Percentiles rank a stretch among this genome's conserved stretches.
phyloP scores from a whole-genome alignment of 2,888 invertebrate species.

The Andrena bicolor region DNA sequence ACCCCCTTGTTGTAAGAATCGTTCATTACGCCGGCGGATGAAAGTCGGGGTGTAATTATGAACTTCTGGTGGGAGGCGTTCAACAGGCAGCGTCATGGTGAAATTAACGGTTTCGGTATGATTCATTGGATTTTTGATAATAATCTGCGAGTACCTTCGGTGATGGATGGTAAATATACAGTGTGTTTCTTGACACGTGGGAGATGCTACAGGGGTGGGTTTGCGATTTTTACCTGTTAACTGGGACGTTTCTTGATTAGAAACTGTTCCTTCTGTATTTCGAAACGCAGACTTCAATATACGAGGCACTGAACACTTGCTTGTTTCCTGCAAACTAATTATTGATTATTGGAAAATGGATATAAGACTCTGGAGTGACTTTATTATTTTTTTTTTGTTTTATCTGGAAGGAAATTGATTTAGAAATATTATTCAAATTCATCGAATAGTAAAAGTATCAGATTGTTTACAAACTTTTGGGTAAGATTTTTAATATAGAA shows the following conservation, averaged over 20 bases:
- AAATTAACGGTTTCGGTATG: conserved; percentile 37
- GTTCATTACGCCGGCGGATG: conserved; percentile 50
- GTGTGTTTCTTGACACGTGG: background rate
- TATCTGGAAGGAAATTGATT: no score
- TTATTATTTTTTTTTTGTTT: no score
- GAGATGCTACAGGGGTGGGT: background rate
- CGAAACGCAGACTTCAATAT: no score
- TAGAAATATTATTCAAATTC: no score
- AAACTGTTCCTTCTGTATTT: no score
- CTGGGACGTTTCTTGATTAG: background rate
- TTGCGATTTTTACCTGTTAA: background rate
- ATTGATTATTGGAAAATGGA: no score
- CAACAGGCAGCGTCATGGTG: conserved; percentile 28
- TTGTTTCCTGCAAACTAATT: no score
- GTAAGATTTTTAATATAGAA: no score
- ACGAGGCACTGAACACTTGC: no score
- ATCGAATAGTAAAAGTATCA: no score
- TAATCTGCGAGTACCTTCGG: conserved; percentile 20
- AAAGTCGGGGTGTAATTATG: conserved; percentile 45
- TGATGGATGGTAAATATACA: conserved; percentile 24
- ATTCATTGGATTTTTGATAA: conserved; percentile 35
- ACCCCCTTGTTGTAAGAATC: conserved; percentile 39
- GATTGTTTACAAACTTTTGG: no score
- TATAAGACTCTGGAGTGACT: no score
- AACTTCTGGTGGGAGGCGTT: conserved; percentile 34